phyloP scores from a whole-genome alignment of 2,113 vertebrate species.

The Rhombomys opimus region DNA sequence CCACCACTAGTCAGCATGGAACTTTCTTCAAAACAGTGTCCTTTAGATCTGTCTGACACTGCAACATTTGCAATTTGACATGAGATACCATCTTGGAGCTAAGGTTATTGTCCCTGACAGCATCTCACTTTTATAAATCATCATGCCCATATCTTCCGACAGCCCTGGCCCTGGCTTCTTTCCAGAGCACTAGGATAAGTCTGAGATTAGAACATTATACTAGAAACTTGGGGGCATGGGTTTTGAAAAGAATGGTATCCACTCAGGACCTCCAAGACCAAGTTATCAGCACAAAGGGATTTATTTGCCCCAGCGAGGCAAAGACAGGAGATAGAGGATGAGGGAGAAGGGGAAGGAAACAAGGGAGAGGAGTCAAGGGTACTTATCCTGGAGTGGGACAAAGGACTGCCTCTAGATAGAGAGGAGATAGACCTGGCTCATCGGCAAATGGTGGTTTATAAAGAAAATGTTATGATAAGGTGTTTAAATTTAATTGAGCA shows the following conservation, averaged over 20 bases:
- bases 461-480: too few relatives aligned
- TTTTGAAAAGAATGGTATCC: background rate
- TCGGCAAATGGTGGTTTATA: too few relatives aligned
- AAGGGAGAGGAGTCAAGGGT: too few relatives aligned
- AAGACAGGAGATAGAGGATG: too few relatives aligned
- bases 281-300: too few relatives aligned
- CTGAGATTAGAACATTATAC: background rate
- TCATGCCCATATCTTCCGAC: background rate
- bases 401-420: too few relatives aligned
- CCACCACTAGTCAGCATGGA: background rate
- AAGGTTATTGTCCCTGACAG: constrained; percentile 34
- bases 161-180: constrained; percentile 36
- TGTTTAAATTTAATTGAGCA: too few relatives aligned
- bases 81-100: background rate
- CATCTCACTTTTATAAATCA: constrained; percentile 50
- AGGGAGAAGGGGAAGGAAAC: too few relatives aligned
- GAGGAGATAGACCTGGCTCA: too few relatives aligned
- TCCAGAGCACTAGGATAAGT: constrained; percentile 15
- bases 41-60: background rate
- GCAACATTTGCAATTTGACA: constrained; percentile 23
- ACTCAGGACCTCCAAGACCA: background rate
- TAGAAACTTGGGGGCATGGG: background rate
- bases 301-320: too few relatives aligned
- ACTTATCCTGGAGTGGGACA: too few relatives aligned
- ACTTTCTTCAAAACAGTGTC: background rate